phyloP scores from a whole-genome alignment of 2,113 vertebrate genomes.

The Microcebus lehilahytsara region DNA sequence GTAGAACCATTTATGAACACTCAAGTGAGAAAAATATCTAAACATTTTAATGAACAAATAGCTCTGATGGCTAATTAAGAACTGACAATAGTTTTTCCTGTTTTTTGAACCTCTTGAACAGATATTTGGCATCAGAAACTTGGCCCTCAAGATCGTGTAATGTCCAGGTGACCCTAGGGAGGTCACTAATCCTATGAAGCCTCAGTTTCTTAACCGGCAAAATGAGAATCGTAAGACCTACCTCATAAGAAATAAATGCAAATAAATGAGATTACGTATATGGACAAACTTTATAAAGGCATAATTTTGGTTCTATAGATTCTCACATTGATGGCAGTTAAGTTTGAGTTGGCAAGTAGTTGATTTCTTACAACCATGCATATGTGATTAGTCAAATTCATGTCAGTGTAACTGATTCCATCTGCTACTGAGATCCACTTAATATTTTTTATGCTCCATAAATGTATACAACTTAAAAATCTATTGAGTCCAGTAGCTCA shows the following conservation, averaged over 20 bases:
- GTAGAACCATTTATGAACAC: background rate
- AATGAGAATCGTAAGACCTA: background rate
- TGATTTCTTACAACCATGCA: background rate
- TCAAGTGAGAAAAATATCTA: background rate
- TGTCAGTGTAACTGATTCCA: background rate
- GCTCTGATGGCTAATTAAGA: background rate
- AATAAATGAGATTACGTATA: background rate
- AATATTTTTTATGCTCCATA: background rate
- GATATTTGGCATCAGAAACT: background rate
- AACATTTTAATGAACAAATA: background rate
- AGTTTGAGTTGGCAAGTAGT: background rate
- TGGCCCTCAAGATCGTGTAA: background rate
- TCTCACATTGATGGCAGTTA: background rate
- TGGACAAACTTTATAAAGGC: background rate
- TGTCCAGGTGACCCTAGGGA: background rate
- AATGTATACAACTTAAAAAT: background rate
- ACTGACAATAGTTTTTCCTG: background rate
- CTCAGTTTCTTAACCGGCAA: background rate
- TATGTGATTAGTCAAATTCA: background rate
- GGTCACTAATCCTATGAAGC: background rate
- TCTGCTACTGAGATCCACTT: background rate
- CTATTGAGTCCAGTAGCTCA: background rate
- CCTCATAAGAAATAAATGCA: background rate
- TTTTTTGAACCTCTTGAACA: background rate
- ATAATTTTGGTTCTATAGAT: background rate